Evolutionary conservation across 2,797 vertebrate genomes (phyloP), one percentile per base, ranked within the genome.

Genomic region (Darevskia mixta): DNA sequence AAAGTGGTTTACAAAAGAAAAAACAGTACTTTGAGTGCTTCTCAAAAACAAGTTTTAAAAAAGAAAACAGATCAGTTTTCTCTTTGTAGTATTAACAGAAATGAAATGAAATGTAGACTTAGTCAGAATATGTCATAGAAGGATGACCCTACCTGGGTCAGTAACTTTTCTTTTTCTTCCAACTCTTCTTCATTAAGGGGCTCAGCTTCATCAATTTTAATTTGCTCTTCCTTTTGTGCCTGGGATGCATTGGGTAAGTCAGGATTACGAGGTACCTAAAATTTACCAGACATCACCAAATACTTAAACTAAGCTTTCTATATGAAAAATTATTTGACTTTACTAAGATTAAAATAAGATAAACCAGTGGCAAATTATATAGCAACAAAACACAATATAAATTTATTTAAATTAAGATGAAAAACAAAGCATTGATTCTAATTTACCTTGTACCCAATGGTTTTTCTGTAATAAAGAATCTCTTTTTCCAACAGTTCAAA

Each of bases 401-500:
- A 11, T 11, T 90, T 43, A 66, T n/a, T 66, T 71, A 15, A 15
- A 55, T 79, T 8, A 27, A 32, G 27, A 41, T 5, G 41, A 29
- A 72, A 82, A 82, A 5, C 2, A 29, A 78, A 10, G 71, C 0
- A 64, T 66, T 5, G 0, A 2, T 1, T 25, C 25, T 20, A 55
- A 55, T 77, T 84, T 96, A 99, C 99, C 98, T 99, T 99, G 95
- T 99, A 99, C 86, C 99, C 99, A 82, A 99, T 99, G 23, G 99
- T 99, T 95, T 99, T 99, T 88, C 99, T 98, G 96, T 99, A 99
- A 96, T 98, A 99, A 25, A 99, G 97, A 94, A 99, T 99, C 96
- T 99, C 99, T 94, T 99, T 99, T 95, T 99, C 99, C 86, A 99
- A 86, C 25, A 99, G 98, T 94, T 99, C 99, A 96, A 99, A 99